phyloP scores from a whole-genome alignment of 1,140 invertebrate species.

The Drosophila saltans region DNA sequence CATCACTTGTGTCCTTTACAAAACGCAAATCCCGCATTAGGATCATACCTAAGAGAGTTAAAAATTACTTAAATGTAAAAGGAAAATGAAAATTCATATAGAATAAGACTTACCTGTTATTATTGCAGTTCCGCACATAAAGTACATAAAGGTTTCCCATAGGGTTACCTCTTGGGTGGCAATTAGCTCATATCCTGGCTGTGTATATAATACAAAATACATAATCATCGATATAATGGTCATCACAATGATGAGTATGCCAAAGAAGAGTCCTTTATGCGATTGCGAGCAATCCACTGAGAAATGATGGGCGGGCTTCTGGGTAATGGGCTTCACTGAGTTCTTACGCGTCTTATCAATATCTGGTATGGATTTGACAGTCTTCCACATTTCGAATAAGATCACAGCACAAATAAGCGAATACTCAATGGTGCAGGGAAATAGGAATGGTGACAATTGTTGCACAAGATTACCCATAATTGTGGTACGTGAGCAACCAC shows the following conservation, averaged over 20 bases:
- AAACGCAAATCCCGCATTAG: slow-evolving; percentile 86
- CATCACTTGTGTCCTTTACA: slow-evolving; percentile 84
- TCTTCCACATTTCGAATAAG: slow-evolving; percentile 92
- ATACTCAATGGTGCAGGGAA: slow-evolving; percentile 96
- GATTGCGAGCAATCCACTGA: slow-evolving; percentile 95
- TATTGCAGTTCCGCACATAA: slow-evolving; percentile 69
- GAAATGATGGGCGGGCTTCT: slow-evolving; percentile 88
- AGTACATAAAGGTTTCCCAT: slow-evolving; percentile 89
- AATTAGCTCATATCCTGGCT: slow-evolving; percentile 86
- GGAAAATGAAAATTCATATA: no score
- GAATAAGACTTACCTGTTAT: slow-evolving; percentile 59
- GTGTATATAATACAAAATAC: slow-evolving; percentile 93
- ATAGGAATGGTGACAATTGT: slow-evolving; percentile 92
- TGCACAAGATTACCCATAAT: slow-evolving; percentile 89
- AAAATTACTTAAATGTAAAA: neutral
- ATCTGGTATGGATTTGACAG: slow-evolving; percentile 84
- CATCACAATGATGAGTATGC: slow-evolving; percentile 92
- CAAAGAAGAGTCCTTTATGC: slow-evolving; percentile 93
- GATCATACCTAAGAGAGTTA: slow-evolving; percentile 84
- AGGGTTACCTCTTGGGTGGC: slow-evolving; percentile 91
- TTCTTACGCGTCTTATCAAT: slow-evolving; percentile 74
- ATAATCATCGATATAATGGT: slow-evolving; percentile 95
- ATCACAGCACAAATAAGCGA: slow-evolving; percentile 93
- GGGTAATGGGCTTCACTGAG: slow-evolving; percentile 79
- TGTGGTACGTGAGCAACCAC: slow-evolving; percentile 84